These are phyloP conservation scores for Gerris lacustris DNA, from an alignment of 2,888 invertebrate genomes.

Conservation along the genomic window DNA sequence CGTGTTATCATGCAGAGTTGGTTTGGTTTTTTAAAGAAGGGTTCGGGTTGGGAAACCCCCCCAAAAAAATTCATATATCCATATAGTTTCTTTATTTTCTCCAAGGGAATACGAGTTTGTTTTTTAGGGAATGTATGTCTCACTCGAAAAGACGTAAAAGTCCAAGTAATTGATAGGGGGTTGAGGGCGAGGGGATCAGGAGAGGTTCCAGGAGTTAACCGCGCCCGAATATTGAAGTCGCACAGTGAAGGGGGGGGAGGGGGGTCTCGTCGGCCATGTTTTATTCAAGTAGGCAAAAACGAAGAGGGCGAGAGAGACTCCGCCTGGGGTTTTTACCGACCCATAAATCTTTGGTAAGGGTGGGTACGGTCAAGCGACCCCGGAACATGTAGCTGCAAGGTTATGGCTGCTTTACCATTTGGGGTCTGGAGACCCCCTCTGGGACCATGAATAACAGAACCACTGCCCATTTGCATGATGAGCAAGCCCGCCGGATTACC, in stretches of 20 bases:
- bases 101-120: no score
- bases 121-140: not conserved
- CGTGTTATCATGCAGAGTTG: no score
- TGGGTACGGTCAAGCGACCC: not conserved
- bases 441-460: conserved; percentile 1
- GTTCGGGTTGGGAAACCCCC: no score
- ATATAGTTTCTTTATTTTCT: no score
- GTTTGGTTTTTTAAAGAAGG: no score
- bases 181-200: no score
- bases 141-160: not conserved
- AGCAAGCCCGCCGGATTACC: not conserved
- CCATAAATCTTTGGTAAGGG: not conserved
- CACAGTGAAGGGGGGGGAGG: no score
- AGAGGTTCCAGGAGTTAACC: no score
- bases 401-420: not conserved
- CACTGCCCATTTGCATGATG: conserved; percentile 5
- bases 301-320: not conserved
- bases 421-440: not conserved
- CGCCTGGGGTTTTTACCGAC: not conserved
- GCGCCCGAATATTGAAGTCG: no score
- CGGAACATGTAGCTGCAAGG: not conserved
- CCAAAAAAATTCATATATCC: no score
- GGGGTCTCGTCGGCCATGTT: not conserved
- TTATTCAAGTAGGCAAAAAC: not conserved
- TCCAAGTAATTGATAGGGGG: not conserved